Base-by-base conservation (phyloP, 92 coral and sea anemone genomes). In the Paragorgia papillata region DNA sequence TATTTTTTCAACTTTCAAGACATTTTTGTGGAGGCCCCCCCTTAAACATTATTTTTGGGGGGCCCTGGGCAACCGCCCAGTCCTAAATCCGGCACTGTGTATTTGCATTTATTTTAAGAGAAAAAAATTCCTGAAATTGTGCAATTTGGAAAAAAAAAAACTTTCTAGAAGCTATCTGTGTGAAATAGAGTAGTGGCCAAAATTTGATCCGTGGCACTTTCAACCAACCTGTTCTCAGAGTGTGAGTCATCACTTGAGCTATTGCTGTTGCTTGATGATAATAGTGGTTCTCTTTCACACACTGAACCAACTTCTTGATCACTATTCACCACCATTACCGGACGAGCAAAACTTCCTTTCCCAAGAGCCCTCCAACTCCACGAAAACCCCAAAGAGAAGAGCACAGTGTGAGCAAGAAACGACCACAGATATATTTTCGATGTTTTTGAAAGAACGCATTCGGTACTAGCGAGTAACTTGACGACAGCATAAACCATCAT, bases 381-480 rank as follows among this genome's bases (percentile, higher is more conserved):
- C 56, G 86, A 74, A 48, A 90, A 51, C 24, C 69, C 39, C 25
- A 75, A 12, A 17, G 95, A 86, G 32, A 88, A 75, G 31, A 85
- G 19, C 6, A 79, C 50, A 51, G 87, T 73, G 83, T 89, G 92
- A 13, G 73, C 96, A 33, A 84, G 62, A 32, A 89, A 86, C 37
- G 87, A 67, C 96, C 90, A 89, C n/a, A 87, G 82, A 84, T 88
- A 95, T 27, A 83, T 48, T 44, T 85, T 91, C 9, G 81, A 34
- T 13, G 35, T 57, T 12, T 41, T 82, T 35, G 84, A 77, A 55
- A 75, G 37, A 51, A 48, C 63, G 32, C 97, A 89, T 68, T 95
- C 99, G 10, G 97, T 90, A 62, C 99, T 89, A 21, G 88, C 44
- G 3, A 95, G 92, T 49, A 95, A 82, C 53, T 95, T 95, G 5